Evolutionary conservation across 2,113 vertebrate genomes (phyloP), one percentile per base, ranked within the genome.

Genomic region (Seriola dumerili): DNA sequence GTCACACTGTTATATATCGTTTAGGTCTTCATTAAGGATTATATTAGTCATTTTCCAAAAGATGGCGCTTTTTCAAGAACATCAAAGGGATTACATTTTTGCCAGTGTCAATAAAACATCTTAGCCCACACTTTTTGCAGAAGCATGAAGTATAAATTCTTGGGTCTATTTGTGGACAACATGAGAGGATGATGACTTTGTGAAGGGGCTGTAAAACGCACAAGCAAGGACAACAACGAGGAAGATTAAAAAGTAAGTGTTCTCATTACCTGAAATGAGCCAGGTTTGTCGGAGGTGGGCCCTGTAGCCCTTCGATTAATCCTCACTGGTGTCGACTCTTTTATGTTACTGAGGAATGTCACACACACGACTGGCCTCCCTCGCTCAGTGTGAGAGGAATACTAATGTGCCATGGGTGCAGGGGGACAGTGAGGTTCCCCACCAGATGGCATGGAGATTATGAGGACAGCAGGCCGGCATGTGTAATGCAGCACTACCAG

Each of bases 381-480:
- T 85, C 25, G 29, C 70, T 52, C 40, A 0, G 52, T 42, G 79
- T 86, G 88, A 91, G 75, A 71, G 67, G 86, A 90, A 90, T 89
- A 83, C 84, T 85, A 87, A 92, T 90, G 83, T 79, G 10, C 42
- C 81, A 67, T 81, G 80, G 83, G 78, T 71, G 82, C 80, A 42
- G 64, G n/a, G 84, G 87, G 85, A 86, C 80, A 48, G 72, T 61
- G 70, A 86, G 73, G 83, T 86, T 86, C 75, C 85, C 85, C 66
- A 68, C 88, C 92, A 94, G 92, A 92, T 94, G 91, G 87, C 87
- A 46, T 17, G 19, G 85, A 89, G 85, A 93, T 93, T 89, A 90
- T 72, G 84, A 88, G 76, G 89, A 89, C 90, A 90, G 91, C 89
- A 86, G 81, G 86, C 76, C 81, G 70, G 83, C 83, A 88, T 90